Percentiles rank a stretch among this genome's conserved stretches.
Conservation (phyloP, 1,140 invertebrate genomes). For the Helicoverpa armigera region DNA sequence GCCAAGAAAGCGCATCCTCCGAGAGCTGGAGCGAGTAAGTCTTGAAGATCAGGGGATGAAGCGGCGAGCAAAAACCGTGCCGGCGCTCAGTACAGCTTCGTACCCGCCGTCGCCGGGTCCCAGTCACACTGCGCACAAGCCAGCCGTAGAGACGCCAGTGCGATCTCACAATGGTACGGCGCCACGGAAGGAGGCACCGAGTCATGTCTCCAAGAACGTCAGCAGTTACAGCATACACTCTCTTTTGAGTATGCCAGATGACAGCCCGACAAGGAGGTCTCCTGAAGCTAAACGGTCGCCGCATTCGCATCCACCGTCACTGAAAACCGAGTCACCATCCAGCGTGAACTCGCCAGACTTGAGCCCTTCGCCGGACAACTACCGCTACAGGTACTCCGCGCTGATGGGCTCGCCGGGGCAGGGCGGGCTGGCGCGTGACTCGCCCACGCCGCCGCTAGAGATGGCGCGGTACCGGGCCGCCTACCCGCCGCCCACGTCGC, state of each 20-base stretch:
- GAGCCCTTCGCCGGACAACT: slow-evolving; percentile 77
- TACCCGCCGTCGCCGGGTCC: slow-evolving; percentile 79
- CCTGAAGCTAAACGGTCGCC: slow-evolving; percentile 74
- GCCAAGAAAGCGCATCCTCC: slow-evolving; percentile 91
- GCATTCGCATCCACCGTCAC: slow-evolving; percentile 72
- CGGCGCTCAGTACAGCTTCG: slow-evolving; percentile 77
- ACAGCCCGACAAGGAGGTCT: slow-evolving; percentile 69
- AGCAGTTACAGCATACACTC: slow-evolving; percentile 93
- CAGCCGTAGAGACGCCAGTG: slow-evolving; percentile 56
- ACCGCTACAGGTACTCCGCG: slow-evolving; percentile 73
- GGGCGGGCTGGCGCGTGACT: slow-evolving; percentile 56
- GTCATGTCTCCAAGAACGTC: slow-evolving; percentile 82
- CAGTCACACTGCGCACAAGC: slow-evolving; percentile 65
- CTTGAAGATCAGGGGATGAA: slow-evolving; percentile 88
- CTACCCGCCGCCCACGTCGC: slow-evolving; percentile 65
- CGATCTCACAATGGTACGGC: slow-evolving; percentile 66
- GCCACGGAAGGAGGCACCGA: slow-evolving; percentile 64
- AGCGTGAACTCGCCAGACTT: slow-evolving; percentile 78
- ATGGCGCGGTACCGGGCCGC: slow-evolving; percentile 57
- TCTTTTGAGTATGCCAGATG: slow-evolving; percentile 88
- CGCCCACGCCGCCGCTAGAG: slow-evolving; percentile 61
- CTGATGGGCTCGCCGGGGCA: slow-evolving; percentile 61
- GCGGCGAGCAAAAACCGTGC: slow-evolving; percentile 83
- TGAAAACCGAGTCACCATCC: slow-evolving; percentile 79
- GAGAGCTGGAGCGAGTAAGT: slow-evolving; percentile 91